Evolutionary conservation across 2,888 invertebrate genomes (phyloP).

Genomic region (Agrotis exclamationis): DNA sequence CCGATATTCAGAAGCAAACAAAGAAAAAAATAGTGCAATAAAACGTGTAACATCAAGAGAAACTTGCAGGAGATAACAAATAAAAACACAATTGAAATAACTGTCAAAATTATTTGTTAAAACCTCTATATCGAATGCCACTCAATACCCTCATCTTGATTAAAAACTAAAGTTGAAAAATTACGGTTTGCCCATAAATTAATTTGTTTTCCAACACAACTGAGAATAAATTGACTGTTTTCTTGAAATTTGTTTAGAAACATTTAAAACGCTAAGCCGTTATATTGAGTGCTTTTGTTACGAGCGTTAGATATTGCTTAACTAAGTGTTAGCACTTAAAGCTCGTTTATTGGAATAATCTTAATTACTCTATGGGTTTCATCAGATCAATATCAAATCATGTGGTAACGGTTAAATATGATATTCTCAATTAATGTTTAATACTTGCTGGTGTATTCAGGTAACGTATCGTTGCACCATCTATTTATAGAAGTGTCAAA

Average conservation of each 20-base stretch:
- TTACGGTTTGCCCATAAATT: slow-evolving; percentile 27
- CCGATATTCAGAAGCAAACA: too few species aligned
- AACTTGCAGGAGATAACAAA: too few species aligned
- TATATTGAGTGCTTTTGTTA: slow-evolving; percentile 1
- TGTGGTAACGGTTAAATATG: too few species aligned
- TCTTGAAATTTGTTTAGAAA: slow-evolving; percentile 22
- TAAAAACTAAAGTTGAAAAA: slow-evolving; percentile 26
- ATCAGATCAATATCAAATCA: too few species aligned
- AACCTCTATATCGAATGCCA: not conserved
- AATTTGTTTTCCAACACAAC: slow-evolving; percentile 38
- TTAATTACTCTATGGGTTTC: too few species aligned
- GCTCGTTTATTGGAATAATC: too few species aligned
- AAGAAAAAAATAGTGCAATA: too few species aligned
- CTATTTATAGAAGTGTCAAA: too few species aligned
- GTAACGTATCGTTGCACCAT: too few species aligned
- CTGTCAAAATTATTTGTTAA: not conserved
- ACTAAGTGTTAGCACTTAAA: not conserved
- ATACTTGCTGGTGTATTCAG: too few species aligned
- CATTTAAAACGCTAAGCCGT: slow-evolving; percentile 12
- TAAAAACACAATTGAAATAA: not conserved
- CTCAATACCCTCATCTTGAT: slow-evolving; percentile 24
- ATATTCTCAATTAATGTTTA: too few species aligned
- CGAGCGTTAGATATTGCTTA: not conserved
- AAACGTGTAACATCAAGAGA: too few species aligned
- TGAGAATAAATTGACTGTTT: slow-evolving; percentile 29